A percentile compares a stretch with the other conserved stretches of the same genome.
Conservation (phyloP, 2,888 invertebrate species). For the Luperina testacea region DNA sequence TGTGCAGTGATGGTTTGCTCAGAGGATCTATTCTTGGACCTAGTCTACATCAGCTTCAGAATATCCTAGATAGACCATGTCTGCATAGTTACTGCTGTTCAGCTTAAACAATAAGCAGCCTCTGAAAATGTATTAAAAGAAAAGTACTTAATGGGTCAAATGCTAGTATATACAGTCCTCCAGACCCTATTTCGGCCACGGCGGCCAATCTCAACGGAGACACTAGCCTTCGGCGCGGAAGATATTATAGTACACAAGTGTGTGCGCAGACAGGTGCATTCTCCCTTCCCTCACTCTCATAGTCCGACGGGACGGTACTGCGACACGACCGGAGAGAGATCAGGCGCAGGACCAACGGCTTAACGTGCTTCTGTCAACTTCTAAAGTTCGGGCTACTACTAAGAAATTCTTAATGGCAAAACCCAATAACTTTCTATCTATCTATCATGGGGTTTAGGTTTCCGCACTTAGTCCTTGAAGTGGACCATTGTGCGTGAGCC, state of each 20-base stretch:
- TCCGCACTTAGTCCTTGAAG: too few species aligned
- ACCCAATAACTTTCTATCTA: background rate
- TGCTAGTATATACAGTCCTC: too few species aligned
- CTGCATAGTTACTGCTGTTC: background rate
- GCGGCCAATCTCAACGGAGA: background rate
- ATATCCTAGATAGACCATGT: background rate
- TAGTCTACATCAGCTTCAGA: background rate
- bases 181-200: background rate
- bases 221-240: background rate
- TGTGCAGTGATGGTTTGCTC: background rate
- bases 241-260: background rate
- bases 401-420: background rate
- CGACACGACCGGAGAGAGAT: background rate
- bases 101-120: background rate
- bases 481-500: too few species aligned
- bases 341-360: background rate
- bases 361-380: background rate
- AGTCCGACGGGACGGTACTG: background rate
- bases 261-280: background rate
- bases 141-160: background rate
- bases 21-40: slow-evolving; percentile 6
- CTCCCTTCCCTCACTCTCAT: background rate
- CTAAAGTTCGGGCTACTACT: background rate
- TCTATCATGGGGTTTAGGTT: too few species aligned
- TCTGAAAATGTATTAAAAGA: background rate